Evolutionary conservation across 2,888 invertebrate genomes (phyloP).

Genomic region (Prosopocoilus inquinatus): DNA sequence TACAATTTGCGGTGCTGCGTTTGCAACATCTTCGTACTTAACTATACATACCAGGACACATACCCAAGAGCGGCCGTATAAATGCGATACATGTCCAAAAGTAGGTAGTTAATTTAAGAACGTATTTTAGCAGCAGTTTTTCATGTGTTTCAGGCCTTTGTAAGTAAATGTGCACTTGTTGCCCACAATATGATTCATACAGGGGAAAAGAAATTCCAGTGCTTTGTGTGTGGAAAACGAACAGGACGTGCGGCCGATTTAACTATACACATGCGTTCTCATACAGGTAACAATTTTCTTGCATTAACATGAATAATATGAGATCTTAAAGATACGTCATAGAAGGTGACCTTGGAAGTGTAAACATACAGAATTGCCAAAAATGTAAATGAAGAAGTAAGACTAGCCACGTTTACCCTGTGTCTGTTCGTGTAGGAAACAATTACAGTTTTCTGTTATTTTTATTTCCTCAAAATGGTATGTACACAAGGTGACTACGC

Average conservation of each 20-base stretch:
- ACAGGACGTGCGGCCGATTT: conserved; percentile 43
- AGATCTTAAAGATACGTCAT: too few species aligned
- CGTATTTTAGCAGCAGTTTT: neutral
- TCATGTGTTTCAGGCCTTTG: conserved; percentile 38
- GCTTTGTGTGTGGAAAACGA: conserved; percentile 43
- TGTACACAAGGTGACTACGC: too few species aligned
- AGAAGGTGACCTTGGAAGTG: too few species aligned
- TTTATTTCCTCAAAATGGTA: too few species aligned
- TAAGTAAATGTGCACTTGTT: conserved; percentile 42
- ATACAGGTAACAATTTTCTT: conserved; percentile 38
- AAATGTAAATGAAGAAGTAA: too few species aligned
- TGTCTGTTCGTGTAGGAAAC: too few species aligned
- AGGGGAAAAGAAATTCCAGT: conserved; percentile 45
- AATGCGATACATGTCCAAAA: conserved; percentile 42
- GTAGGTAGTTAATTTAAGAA: conserved; percentile 21
- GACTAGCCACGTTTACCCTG: too few species aligned
- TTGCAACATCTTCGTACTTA: conserved; percentile 45
- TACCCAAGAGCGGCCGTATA: conserved; percentile 45
- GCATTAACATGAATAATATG: too few species aligned
- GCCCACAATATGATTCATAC: conserved; percentile 44
- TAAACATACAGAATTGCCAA: too few species aligned
- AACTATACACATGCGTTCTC: conserved; percentile 45
- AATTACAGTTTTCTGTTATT: too few species aligned
- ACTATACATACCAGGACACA: conserved; percentile 46
- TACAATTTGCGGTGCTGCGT: conserved; percentile 40